A percentile compares a stretch with the other conserved stretches of the same genome.
These are phyloP conservation scores for Phasia obesa DNA, from an alignment of 2,888 invertebrate genomes.

Conservation along the genomic window DNA sequence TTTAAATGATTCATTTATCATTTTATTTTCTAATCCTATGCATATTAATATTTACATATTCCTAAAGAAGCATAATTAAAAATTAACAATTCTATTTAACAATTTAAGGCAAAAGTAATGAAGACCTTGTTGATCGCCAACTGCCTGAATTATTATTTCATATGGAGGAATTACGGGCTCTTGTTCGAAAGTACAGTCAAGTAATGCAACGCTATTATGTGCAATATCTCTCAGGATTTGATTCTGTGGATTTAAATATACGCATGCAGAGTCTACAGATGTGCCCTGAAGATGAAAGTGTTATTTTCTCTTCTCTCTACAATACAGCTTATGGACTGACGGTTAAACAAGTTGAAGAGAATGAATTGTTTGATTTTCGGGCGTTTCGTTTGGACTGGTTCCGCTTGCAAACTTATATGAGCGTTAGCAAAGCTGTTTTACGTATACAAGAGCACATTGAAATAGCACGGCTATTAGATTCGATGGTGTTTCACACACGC, in stretches of 20 bases:
- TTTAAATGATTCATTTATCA: too few relatives aligned
- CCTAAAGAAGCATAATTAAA: too few relatives aligned
- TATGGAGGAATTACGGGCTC: constrained; percentile 97
- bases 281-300: constrained; percentile 96
- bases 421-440: constrained; percentile 90
- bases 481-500: constrained; percentile 97
- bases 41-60: too few relatives aligned
- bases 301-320: constrained; percentile 95
- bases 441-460: constrained; percentile 92
- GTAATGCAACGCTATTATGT: constrained; percentile 99
- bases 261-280: constrained; percentile 92
- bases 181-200: constrained; percentile 97
- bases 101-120: constrained; percentile 85
- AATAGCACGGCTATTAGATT: constrained; percentile 95
- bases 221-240: constrained; percentile 97
- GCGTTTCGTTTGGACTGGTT: constrained; percentile 99
- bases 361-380: constrained; percentile 97
- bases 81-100: not conserved
- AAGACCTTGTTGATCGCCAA: constrained; percentile 97
- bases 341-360: constrained; percentile 98
- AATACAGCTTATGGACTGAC: constrained; percentile 92
- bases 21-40: too few relatives aligned
- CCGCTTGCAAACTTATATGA: constrained; percentile 96
- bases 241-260: constrained; percentile 94
- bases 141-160: constrained; percentile 98